These are phyloP conservation scores for Stylophora pistillata DNA, from an alignment of 64 coral and sea anemone species.

Conservation along the genomic window DNA sequence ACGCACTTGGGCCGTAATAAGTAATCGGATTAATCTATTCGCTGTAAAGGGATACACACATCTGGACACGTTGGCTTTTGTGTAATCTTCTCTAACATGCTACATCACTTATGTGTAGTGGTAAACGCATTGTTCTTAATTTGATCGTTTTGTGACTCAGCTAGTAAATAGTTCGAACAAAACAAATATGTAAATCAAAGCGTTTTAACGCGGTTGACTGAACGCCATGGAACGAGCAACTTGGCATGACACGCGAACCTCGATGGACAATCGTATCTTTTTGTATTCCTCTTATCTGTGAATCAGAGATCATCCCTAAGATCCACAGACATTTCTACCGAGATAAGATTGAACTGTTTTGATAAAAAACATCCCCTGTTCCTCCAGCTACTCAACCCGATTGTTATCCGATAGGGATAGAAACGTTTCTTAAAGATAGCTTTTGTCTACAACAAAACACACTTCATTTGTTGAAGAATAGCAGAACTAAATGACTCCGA, in stretches of 20 bases:
- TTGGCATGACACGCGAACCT: conserved; percentile 26
- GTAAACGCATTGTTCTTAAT: conserved; percentile 8
- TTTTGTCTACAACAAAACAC: conserved; percentile 44
- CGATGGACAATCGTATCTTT: neutral
- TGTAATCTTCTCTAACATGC: conserved; percentile 10
- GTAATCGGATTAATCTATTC: conserved; percentile 41
- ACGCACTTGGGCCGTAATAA: neutral
- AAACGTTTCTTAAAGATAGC: conserved; percentile 42
- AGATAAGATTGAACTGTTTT: conserved; percentile 47
- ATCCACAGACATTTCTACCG: conserved; percentile 24
- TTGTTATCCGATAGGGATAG: conserved; percentile 30
- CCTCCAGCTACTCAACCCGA: neutral
- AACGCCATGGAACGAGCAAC: neutral
- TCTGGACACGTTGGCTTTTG: neutral
- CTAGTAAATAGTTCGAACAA: conserved; percentile 14
- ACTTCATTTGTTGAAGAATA: conserved; percentile 26
- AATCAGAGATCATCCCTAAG: conserved; percentile 19
- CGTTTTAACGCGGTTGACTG: neutral
- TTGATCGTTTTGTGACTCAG: neutral
- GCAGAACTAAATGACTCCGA: conserved; percentile 1
- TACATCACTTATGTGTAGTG: conserved; percentile 12
- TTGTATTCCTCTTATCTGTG: neutral
- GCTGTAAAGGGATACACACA: conserved; percentile 31
- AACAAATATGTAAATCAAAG: conserved; percentile 32
- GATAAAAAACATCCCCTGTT: conserved; percentile 23